Evolutionary conservation across 2,797 vertebrate genomes (phyloP), one percentile per base, ranked within the genome.

Genomic region (Melanotaenia trifasciata): DNA sequence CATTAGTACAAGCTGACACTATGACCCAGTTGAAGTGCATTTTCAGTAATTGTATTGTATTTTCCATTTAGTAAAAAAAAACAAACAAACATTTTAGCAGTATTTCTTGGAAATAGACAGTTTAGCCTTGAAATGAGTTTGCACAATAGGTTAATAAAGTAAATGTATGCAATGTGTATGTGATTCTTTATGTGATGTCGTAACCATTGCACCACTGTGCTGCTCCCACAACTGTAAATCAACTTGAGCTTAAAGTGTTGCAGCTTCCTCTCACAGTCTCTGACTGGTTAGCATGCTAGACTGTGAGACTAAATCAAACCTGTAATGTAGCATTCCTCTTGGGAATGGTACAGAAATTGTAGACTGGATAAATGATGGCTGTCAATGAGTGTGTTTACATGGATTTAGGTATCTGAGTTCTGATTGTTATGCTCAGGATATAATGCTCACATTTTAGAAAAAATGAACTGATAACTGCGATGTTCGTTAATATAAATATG

Each of bases 1-100:
- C 70, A 87, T 87, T 83, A 88, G 71, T 67, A 59, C 69, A 62
- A 50, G 65, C 56, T 22, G 16, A 8, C 73, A 62, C 62, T 73
- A 28, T 26, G 18, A 36, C 10, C 9, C 38, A 38, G 38, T 38
- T 38, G 38, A 38, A 38, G 38, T 38, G 56, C 80, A 79, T 85
- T 72, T 76, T 62, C 72, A 79, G 30, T 78, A 74, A 83, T 85
- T 74, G 75, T 56, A 63, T 30, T 33, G 62, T n/a, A 40, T 70
- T 80, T 30, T 54, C 57, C 10, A 36, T 11, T 36, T 7, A 36
- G 10, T 36, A 36, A 13, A 38, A 13, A 38, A 9, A 1, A 38
- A 61, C 18, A 38, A 60, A 70, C 22, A 13, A 54, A 33, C 10
- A 1, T 72, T 73, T 45, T 10, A 24, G 50, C 22, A 51, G 18